Conservation (phyloP, 2,797 vertebrate genomes). For the Hydrolagus colliei region DNA sequence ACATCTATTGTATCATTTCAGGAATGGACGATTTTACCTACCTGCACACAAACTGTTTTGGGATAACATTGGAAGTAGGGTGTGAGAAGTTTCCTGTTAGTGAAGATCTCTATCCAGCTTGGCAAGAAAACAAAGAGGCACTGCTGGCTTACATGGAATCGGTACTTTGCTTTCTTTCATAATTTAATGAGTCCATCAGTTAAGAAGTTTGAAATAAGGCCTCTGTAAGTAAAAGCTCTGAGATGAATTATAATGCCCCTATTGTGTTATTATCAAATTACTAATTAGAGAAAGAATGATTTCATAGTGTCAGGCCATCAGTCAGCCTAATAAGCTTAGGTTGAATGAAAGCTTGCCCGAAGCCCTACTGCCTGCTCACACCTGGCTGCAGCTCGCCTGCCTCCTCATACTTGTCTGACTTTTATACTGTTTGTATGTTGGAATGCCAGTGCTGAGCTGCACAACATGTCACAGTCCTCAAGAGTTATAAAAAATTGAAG, state of each 20-base stretch:
- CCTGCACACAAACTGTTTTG: conserved; percentile 90
- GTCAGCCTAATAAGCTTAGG: too few relatives aligned
- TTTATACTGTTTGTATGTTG: too few relatives aligned
- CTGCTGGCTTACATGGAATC: conserved; percentile 82
- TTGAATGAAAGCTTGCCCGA: too few relatives aligned
- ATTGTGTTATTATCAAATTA: neutral
- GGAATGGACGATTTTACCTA: conserved; percentile 98
- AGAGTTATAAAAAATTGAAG: too few relatives aligned
- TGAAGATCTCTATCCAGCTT: conserved; percentile 77
- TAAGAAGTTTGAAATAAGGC: neutral
- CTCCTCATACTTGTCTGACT: too few relatives aligned
- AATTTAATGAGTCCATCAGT: neutral
- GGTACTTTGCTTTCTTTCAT: conserved; percentile 50
- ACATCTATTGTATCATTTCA: conserved; percentile 40
- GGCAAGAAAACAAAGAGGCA: conserved; percentile 88
- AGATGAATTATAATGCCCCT: too few relatives aligned
- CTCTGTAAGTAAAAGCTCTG: neutral
- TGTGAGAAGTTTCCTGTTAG: conserved; percentile 89
- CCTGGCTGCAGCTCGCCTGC: too few relatives aligned
- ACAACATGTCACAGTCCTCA: too few relatives aligned
- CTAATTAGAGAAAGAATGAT: neutral
- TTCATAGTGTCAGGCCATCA: too few relatives aligned
- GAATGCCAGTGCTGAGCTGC: too few relatives aligned
- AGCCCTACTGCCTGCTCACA: too few relatives aligned
- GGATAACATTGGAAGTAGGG: conserved; percentile 90